Evolutionary conservation across 2,888 invertebrate species (phyloP), one percentile per base, ranked within the genome.

Genomic region (Eristalinus aeneus): DNA sequence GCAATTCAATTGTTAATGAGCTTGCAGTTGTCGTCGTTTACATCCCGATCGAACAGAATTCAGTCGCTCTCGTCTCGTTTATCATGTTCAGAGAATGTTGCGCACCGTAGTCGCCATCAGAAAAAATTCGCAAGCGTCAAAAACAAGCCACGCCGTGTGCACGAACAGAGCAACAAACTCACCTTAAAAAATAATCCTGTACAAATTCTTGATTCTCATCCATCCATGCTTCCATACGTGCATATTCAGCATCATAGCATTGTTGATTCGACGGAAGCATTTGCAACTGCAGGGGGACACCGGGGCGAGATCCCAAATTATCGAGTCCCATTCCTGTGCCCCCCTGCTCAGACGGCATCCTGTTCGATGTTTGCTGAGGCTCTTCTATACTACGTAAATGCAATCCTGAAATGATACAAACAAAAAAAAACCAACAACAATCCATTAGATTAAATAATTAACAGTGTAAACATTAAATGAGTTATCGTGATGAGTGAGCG

Each of bases 171-270:
- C 1, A 54, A 54, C n/a, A 22, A 23, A 67, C 92, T 92, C 91
- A 97, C 97, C 97, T 96, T 93, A 97, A 94, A 92, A 98, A 98
- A 93, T 98, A 98, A 93, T 98, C 98, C 92, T 97, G 97, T 89
- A 97, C 97, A 93, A 98, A 98, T 93, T 98, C 97, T 89, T 97
- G 98, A 94, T 98, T 98, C 93, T 98, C 98, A 93, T 98, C 98
- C 89, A 98, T 95, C 98, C 98, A 98, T 90, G 97, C 96, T 93
- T 98, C 98, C 94, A 98, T 97, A 88, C 96, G 95, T 80, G 97
- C 96, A 93, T 96, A 97, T 93, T 97, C 97, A 88, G 96, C 95
- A 93, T 97, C 97, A 93, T 97, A 97, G 90, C 93, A 91, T 93
- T 93, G 90, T 89, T 92, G 91, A 87, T 90, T 90, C 61, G 91